Evolutionary conservation across 2,888 invertebrate species (phyloP), one percentile per base, ranked within the genome.

Genomic region (Abrostola tripartita): DNA sequence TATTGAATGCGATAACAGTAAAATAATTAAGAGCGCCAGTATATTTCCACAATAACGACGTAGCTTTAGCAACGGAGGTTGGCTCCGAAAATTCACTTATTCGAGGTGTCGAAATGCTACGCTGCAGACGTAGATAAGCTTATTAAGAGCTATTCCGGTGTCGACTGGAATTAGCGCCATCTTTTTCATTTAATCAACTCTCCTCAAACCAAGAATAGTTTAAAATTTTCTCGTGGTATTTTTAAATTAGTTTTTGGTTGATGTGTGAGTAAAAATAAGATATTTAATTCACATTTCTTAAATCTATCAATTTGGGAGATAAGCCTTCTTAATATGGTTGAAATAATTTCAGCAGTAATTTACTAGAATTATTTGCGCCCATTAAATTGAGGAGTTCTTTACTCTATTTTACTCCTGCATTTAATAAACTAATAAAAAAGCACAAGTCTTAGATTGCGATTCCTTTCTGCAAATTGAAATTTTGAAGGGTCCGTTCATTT

Each of bases 91-190:
- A 62, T 65, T 54, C 58, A 68, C 61, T 71, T 74, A 72, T 71
- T 71, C 40, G 67, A 74, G 69, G 71, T 62, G 65, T 66, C 53
- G 52, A 69, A 78, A 74, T 54, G 59, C 61, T 61, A 57, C 69
- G 55, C 79, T 83, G 83, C 78, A 77, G 57, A 74, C 76, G 53
- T 12, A 65, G 83, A 83, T 83, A 83, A 84, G 82, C 73, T 75
- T 81, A 77, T 81, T 79, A 84, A 59, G 67, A 70, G 68, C 69
- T 71, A 64, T 75, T 74, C 69, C 24, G 51, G 52, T 61, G 63
- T 67, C 56, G 74, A 69, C 61, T 68, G 51, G 59, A 77, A 78
- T 81, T 76, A 81, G 41, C 53, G 52, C 61, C 64, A 67, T 52
- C 50, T 70, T 69, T 63, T 76, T 71, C 24, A 70, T 59, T 68